Conservation (phyloP, 1,140 invertebrate species). For the Frieseomelitta varia region DNA sequence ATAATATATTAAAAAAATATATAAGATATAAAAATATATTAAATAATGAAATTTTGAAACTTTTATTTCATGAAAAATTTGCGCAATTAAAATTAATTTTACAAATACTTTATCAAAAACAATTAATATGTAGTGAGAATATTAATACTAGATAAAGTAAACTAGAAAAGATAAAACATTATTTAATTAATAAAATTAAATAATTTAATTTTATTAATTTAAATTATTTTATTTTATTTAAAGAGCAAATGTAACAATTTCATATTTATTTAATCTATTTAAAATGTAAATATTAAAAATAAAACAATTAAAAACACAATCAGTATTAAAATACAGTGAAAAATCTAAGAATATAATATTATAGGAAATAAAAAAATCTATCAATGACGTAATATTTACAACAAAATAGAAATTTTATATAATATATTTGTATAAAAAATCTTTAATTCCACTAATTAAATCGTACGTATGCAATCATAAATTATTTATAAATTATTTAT, state of each 20-base stretch:
- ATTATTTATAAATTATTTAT: too few species aligned
- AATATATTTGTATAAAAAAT: too few species aligned
- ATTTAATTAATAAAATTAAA: too few species aligned
- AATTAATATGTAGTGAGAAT: not conserved
- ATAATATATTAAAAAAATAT: too few species aligned
- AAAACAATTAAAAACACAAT: not conserved
- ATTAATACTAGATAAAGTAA: too few species aligned
- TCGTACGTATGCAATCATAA: too few species aligned
- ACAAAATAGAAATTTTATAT: not conserved
- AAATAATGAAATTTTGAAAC: not conserved
- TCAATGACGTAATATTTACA: not conserved
- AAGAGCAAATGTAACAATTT: too few species aligned
- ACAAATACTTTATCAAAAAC: not conserved
- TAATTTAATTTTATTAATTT: not conserved
- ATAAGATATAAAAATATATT: conserved; percentile 38
- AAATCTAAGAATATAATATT: not conserved
- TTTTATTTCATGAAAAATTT: not conserved
- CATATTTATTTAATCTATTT: not conserved
- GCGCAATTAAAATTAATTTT: not conserved
- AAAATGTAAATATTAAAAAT: not conserved
- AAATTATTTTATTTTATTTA: not conserved
- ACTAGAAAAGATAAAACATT: too few species aligned
- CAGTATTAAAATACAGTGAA: not conserved
- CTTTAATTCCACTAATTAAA: too few species aligned
- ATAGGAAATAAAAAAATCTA: not conserved